Percentiles rank a stretch among this genome's conserved stretches.
These are phyloP conservation scores for Felis chaus DNA, from an alignment of 2,113 vertebrate species.

Conservation along the genomic window DNA sequence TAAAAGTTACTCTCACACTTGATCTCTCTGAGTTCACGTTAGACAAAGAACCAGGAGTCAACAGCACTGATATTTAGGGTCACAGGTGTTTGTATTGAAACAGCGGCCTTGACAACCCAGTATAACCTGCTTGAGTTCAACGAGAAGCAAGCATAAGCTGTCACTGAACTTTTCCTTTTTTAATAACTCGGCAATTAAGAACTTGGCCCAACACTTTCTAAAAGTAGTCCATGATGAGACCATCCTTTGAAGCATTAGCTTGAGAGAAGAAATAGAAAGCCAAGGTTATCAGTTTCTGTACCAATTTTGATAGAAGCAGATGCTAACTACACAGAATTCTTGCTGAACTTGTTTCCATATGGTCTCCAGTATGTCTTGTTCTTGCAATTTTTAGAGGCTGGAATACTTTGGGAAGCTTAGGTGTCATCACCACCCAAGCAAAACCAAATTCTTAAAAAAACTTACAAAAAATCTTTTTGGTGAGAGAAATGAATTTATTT, in stretches of 20 bases:
- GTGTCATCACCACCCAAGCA: constrained; percentile 66
- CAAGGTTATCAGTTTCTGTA: constrained; percentile 1
- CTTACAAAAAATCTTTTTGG: constrained; percentile 34
- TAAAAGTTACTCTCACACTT: neutral
- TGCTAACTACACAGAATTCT: constrained; percentile 45
- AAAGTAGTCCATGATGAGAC: neutral
- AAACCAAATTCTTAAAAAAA: constrained; percentile 61
- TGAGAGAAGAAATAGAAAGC: constrained; percentile 21
- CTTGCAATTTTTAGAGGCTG: constrained; percentile 69
- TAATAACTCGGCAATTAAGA: neutral
- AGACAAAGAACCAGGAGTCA: neutral
- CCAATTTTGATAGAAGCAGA: constrained; percentile 61
- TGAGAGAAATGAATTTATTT: neutral
- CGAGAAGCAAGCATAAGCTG: neutral
- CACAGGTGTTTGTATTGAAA: neutral
- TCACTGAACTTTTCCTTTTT: neutral
- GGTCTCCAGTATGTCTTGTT: constrained; percentile 68
- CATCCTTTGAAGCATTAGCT: neutral
- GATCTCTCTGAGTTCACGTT: neutral
- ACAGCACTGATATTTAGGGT: neutral
- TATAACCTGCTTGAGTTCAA: neutral
- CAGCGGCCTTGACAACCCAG: neutral
- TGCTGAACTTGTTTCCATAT: constrained; percentile 72
- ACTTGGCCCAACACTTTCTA: neutral
- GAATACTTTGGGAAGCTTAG: constrained; percentile 67